Base-by-base conservation (phyloP, 2,888 invertebrate species). In the Margaritifera margaritifera region DNA sequence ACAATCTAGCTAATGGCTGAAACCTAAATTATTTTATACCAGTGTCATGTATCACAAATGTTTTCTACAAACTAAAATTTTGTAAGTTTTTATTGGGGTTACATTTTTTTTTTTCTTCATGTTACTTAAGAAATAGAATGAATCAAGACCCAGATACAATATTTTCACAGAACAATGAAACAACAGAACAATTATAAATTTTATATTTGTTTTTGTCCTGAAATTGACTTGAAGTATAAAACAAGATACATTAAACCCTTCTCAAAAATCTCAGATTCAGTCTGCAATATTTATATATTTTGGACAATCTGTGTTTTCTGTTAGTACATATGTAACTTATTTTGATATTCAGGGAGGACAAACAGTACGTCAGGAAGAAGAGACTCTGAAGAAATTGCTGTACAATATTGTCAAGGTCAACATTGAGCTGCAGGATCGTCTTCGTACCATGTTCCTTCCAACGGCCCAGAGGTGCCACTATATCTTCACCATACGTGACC, bases 391-490 rank as follows among this genome's bases (percentile, higher is more conserved):
- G 62, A 68, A 67, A 11, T 68, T 86, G 18, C 66, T 89, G 63
- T 66, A 76, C 19, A 81, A 84, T 62, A 70, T 89, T 4, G 87
- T 89, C 11, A 79, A 80, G 62, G 88, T 88, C 54, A 88, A 86
- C 1, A 81, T 87, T 54, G 88, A 89, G 63, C 78, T 89, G 60
- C 88, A 89, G 75, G 86, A 87, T 57, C 78, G 87, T 27, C 80
- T 90, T 64, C 67, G 86, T 15, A 67, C 73, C 54, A 89, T 89
- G 87, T 90, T 87, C 77, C 79, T 89, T 27, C 83, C 85, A 6
- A 90, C 88, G 6, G 80, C 89, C 24, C 82, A 86, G 71, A 74
- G 89, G 53, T 86, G 87, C 66, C 90, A 90, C 77, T 90, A 90
- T 69, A 79, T 89, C 62, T 90, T 89, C 78, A 89, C 86, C 2